Evolutionary conservation across 1,140 invertebrate genomes (phyloP).

Genomic region (Orussus abietinus): DNA sequence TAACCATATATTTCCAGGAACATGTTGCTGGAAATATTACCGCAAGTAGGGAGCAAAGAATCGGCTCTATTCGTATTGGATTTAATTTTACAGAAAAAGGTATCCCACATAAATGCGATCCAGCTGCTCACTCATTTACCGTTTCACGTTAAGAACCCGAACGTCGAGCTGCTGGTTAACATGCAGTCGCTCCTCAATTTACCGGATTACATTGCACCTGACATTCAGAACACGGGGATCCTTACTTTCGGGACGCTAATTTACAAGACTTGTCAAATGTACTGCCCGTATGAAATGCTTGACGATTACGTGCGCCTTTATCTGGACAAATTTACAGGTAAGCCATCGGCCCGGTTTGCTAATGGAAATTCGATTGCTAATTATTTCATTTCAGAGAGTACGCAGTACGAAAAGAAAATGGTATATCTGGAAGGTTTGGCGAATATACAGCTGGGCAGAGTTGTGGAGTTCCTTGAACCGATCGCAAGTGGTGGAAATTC

Average conservation of each 20-base stretch:
- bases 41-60: constrained; percentile 63
- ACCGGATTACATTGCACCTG: constrained; percentile 38
- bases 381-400: constrained; percentile 55
- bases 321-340: constrained; percentile 61
- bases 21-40: constrained; percentile 70
- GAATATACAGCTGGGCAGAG: constrained; percentile 60
- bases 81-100: constrained; percentile 59
- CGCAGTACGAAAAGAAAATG: constrained; percentile 64
- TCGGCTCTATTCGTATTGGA: constrained; percentile 62
- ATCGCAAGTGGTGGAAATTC: constrained; percentile 52
- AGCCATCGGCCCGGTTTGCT: constrained; percentile 16
- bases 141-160: constrained; percentile 57
- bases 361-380: background rate
- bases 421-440: constrained; percentile 66
- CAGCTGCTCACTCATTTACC: constrained; percentile 59
- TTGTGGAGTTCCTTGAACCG: constrained; percentile 60
- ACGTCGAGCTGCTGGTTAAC: constrained; percentile 53
- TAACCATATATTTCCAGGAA: too few species aligned
- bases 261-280: constrained; percentile 59
- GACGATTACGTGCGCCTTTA: constrained; percentile 68
- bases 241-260: constrained; percentile 68
- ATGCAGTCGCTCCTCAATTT: constrained; percentile 55
- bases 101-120: constrained; percentile 57
- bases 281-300: constrained; percentile 61
- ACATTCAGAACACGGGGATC: constrained; percentile 64